Conservation (phyloP, 2,113 vertebrate species). For the Bagarius yarrelli region DNA sequence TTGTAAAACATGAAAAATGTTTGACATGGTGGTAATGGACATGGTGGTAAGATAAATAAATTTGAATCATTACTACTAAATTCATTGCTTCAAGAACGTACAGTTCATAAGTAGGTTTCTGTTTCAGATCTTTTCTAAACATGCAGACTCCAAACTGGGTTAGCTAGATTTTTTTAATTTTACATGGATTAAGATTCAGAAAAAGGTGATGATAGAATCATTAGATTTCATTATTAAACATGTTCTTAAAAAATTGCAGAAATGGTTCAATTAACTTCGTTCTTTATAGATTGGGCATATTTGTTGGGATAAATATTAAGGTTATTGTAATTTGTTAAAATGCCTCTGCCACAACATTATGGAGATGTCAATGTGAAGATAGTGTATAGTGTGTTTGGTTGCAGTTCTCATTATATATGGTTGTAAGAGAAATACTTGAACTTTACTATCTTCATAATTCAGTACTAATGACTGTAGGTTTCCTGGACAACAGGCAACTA, state of each 20-base stretch:
- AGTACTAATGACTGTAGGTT: not conserved
- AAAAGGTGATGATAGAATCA: not conserved
- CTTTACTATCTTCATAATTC: not conserved
- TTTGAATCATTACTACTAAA: not conserved
- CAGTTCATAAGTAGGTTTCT: not conserved
- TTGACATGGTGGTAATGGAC: not conserved
- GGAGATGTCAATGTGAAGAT: conserved; percentile 18
- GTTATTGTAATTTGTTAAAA: not conserved
- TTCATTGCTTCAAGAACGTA: not conserved
- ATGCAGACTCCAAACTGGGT: not conserved
- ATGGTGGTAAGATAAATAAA: not conserved
- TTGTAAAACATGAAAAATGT: not conserved
- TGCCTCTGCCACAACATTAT: not conserved
- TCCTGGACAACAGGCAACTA: not conserved
- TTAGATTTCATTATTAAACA: not conserved
- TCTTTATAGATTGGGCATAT: not conserved
- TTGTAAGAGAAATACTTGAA: not conserved
- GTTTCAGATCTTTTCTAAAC: not conserved
- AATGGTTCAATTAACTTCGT: not conserved
- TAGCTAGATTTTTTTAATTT: no score
- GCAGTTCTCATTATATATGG: not conserved
- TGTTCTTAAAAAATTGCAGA: not conserved
- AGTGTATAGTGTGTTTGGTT: conserved; percentile 3
- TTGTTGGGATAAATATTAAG: not conserved
- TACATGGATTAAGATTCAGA: no score